These are phyloP conservation scores for Ophion ellenae DNA, from an alignment of 2,888 invertebrate species.

Conservation along the genomic window DNA sequence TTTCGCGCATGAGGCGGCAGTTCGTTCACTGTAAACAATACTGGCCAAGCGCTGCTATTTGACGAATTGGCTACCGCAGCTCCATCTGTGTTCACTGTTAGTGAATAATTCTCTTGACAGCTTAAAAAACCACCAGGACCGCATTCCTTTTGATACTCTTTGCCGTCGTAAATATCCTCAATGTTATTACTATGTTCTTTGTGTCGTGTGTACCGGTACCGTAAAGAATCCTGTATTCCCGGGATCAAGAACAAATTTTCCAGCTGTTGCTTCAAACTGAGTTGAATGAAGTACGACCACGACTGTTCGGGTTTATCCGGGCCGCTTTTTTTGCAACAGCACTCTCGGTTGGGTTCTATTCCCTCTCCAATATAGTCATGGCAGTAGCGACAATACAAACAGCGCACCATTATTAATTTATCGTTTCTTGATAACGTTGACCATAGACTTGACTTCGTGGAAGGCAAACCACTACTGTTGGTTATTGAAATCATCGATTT, in stretches of 20 bases:
- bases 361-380: constrained; percentile 24
- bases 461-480: constrained; percentile 20
- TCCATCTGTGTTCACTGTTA: constrained; percentile 42
- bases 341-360: constrained; percentile 10
- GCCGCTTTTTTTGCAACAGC: constrained; percentile 15
- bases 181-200: constrained; percentile 5
- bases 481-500: constrained; percentile 21
- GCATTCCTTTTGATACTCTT: constrained; percentile 17
- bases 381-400: constrained; percentile 21
- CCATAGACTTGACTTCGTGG: constrained; percentile 20
- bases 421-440: constrained; percentile 15
- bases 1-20: constrained; percentile 63
- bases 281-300: constrained; percentile 19
- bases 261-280: constrained; percentile 21
- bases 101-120: constrained; percentile 30
- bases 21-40: constrained; percentile 56
- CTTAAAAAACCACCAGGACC: constrained; percentile 46
- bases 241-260: constrained; percentile 24
- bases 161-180: constrained; percentile 17
- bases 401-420: constrained; percentile 17
- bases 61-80: constrained; percentile 38
- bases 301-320: constrained; percentile 22
- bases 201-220: constrained; percentile 21
- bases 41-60: constrained; percentile 52
- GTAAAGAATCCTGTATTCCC: constrained; percentile 22